Evolutionary conservation across 2,113 vertebrate species (phyloP), one percentile per base, ranked within the genome.

Genomic region (Eurystomus gularis): DNA sequence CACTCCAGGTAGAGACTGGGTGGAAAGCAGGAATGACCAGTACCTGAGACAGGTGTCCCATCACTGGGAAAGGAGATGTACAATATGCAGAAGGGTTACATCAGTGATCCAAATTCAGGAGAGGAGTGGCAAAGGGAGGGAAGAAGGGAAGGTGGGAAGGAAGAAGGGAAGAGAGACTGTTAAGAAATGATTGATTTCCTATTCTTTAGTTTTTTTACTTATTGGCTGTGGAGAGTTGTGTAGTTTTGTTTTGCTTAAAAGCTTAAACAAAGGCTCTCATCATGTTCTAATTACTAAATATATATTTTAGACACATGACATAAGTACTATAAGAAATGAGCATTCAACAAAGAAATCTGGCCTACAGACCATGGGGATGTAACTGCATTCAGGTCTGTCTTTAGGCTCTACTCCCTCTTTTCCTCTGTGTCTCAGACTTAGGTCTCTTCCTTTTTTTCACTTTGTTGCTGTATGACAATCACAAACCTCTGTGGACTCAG

Each of bases 121-220:
- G 2, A 1, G 13, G 7, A 1, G 18, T 79, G 20, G 17, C 31
- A 26, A 88, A 76, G 6, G 26, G 37, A 64, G 16, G 6, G 39
- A 92, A 49, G 5, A 7, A 51, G 2, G 13, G 21, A 28, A 7
- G 11, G 4, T 17, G 10, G 10, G 24, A 46, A 24, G 5, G 23
- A 9, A 5, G 13, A 54, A 73, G 20, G 28, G 33, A 76, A 84
- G 20, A 39, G 9, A 51, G 17, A 92, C 8, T 54, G n/a, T 18
- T 28, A 51, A 79, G 40, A 73, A 73, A 37, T 39, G 0, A n/a
- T 17, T 0, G 0, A 3, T 80, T 90, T 68, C 31, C 46, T 60
- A 6, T 25, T 66, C 10, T 60, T 29, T 23, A 7, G 24, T 13
- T 14, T 20, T 10, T 13, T 54, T 21, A 21, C 20, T 73, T 16